Evolutionary conservation across 2,888 invertebrate genomes (phyloP).

Genomic region (Uropetala carovei): DNA sequence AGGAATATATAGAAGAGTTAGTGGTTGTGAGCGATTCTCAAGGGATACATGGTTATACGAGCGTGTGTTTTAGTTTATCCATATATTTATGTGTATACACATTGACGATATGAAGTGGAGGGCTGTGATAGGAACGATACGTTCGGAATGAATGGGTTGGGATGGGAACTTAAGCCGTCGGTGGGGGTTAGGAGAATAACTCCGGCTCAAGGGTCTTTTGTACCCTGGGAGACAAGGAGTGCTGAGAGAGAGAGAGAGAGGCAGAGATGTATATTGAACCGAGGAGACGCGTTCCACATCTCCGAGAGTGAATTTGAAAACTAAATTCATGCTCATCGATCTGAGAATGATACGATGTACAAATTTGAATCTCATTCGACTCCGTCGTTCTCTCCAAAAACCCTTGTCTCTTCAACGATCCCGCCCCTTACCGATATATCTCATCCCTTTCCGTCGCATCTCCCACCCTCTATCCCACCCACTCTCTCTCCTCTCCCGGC

Average conservation of each 20-base stretch:
- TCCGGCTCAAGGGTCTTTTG: conserved; percentile 8
- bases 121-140: not conserved
- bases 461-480: not conserved
- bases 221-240: not conserved
- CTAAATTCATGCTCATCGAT: conserved; percentile 58
- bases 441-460: not conserved
- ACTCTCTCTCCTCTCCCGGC: not conserved
- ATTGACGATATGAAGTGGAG: not conserved
- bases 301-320: conserved; percentile 51
- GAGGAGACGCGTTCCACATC: not conserved
- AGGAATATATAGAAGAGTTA: too few species aligned
- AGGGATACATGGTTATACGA: too few species aligned
- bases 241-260: not conserved
- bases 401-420: not conserved
- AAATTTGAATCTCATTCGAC: conserved; percentile 53
- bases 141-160: not conserved
- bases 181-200: not conserved
- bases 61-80: not conserved
- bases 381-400: not conserved
- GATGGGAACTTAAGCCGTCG: not conserved
- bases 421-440: not conserved
- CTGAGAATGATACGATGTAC: conserved; percentile 55
- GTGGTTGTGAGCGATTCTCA: too few species aligned
- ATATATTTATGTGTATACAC: not conserved
- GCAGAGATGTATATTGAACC: not conserved